Evolutionary conservation across 2,113 vertebrate genomes (phyloP).

Genomic region (Chitala chitala): DNA sequence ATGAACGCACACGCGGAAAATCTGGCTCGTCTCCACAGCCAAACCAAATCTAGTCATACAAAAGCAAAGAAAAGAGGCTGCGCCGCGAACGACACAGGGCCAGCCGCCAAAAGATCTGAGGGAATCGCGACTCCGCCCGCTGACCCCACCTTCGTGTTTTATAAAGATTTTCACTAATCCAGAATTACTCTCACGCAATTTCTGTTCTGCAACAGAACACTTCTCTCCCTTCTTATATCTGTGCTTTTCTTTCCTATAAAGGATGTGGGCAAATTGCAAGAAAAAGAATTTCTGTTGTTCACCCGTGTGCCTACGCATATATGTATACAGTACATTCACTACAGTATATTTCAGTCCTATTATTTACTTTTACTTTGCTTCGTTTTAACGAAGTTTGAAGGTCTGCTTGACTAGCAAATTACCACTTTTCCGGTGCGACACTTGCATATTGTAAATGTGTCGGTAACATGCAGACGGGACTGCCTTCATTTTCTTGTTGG

Average conservation of each 20-base stretch:
- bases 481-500: neutral
- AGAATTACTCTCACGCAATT: constrained; percentile 68
- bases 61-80: constrained; percentile 63
- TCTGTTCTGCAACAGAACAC: constrained; percentile 30
- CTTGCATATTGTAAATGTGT: neutral
- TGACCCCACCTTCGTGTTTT: constrained; percentile 73
- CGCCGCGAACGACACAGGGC: constrained; percentile 76
- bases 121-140: constrained; percentile 70
- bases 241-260: neutral
- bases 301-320: neutral
- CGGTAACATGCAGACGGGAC: neutral
- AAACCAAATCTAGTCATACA: constrained; percentile 96
- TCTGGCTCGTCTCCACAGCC: constrained; percentile 82
- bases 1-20: constrained; percentile 92
- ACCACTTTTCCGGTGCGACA: no score
- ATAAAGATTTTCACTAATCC: constrained; percentile 67
- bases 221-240: neutral
- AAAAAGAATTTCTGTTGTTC: neutral
- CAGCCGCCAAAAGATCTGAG: constrained; percentile 90
- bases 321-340: neutral
- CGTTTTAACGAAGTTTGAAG: no score
- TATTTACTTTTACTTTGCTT: neutral
- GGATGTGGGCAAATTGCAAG: neutral
- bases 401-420: no score
- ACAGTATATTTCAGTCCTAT: neutral